Conservation (phyloP, 1,140 invertebrate species). For the Penaeus vannamei region DNA sequence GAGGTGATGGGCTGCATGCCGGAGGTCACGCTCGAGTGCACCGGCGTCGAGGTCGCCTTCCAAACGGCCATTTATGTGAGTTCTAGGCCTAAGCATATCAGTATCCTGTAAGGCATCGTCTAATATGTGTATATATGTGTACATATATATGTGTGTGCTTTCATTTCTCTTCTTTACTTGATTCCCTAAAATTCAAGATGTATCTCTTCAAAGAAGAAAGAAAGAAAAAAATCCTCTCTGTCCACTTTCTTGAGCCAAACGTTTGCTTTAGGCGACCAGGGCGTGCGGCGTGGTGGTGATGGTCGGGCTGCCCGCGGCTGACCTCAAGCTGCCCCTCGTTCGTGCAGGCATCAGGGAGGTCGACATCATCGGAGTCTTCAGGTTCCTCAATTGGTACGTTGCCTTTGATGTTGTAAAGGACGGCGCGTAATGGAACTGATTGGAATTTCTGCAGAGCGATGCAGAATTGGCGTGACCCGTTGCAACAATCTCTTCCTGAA, state of each 20-base stretch:
- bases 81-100: neutral
- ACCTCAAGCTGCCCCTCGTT: slow-evolving; percentile 86
- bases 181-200: no score
- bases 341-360: slow-evolving; percentile 87
- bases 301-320: slow-evolving; percentile 86
- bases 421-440: neutral
- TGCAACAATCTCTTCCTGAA: neutral
- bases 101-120: no score
- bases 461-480: neutral
- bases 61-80: slow-evolving; percentile 82
- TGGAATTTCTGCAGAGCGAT: neutral
- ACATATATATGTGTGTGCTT: no score
- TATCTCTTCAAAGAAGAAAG: no score
- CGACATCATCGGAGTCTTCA: slow-evolving; percentile 90
- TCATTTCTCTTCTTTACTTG: no score
- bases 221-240: neutral
- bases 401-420: neutral
- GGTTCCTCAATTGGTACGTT: slow-evolving; percentile 69
- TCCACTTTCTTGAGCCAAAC: neutral
- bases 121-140: neutral
- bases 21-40: slow-evolving; percentile 89
- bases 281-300: slow-evolving; percentile 86
- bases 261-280: slow-evolving; percentile 81
- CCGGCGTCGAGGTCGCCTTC: slow-evolving; percentile 85
- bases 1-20: slow-evolving; percentile 79